Evolutionary conservation across 2,113 vertebrate genomes (phyloP).

Genomic region (Pterocles burchelli): DNA sequence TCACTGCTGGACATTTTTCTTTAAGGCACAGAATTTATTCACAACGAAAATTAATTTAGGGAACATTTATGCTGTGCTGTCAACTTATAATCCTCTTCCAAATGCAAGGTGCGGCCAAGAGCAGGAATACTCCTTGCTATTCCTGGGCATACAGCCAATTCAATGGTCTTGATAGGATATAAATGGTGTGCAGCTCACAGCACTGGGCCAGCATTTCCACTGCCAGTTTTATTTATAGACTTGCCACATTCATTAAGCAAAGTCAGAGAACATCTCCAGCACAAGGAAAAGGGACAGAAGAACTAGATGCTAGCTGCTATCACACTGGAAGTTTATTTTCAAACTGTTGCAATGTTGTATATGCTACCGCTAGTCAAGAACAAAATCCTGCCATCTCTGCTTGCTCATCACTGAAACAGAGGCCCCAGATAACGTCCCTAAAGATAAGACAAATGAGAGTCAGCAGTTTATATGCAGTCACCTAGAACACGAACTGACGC

Average conservation of each 20-base stretch:
- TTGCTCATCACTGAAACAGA: neutral
- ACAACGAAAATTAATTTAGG: neutral
- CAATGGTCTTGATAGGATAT: slow-evolving; percentile 12
- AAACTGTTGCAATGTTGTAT: neutral
- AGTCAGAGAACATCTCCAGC: neutral
- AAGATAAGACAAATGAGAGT: neutral
- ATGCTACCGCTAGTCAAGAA: neutral
- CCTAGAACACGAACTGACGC: neutral
- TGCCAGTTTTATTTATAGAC: slow-evolving; percentile 29
- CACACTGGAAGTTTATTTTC: neutral
- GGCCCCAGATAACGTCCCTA: neutral
- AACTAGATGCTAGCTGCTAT: neutral
- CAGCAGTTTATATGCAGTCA: neutral
- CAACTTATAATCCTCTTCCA: neutral
- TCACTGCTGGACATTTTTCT: neutral
- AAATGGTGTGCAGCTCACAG: neutral
- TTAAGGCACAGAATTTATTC: neutral
- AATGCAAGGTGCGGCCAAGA: neutral
- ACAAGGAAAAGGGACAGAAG: neutral
- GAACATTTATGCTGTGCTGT: slow-evolving; percentile 1
- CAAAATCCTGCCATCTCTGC: neutral
- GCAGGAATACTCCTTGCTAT: neutral
- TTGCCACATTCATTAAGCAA: neutral
- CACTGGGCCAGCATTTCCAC: neutral
- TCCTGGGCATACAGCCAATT: slow-evolving; percentile 27